phyloP scores from a whole-genome alignment of 2,888 invertebrate species.

The Diplazon laetatorius region DNA sequence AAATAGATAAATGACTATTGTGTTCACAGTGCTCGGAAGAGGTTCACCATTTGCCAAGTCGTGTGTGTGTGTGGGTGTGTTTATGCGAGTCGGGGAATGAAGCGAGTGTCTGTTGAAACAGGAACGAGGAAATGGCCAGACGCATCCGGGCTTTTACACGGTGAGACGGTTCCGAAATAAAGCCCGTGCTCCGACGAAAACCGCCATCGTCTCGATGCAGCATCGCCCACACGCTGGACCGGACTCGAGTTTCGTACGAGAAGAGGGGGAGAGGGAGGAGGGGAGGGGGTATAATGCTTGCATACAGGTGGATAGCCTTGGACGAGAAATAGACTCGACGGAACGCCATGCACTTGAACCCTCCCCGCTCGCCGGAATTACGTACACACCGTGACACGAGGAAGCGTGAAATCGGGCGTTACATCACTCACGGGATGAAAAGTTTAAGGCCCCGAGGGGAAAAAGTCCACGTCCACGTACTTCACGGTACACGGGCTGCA shows the following conservation, averaged over 20 bases:
- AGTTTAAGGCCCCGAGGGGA: slow-evolving; percentile 47
- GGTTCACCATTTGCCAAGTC: slow-evolving; percentile 9
- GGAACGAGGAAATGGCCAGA: slow-evolving; percentile 56
- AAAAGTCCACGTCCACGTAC: slow-evolving; percentile 26
- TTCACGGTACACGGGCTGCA: slow-evolving; percentile 24
- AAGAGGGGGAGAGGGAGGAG: too few species aligned
- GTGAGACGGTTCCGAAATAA: slow-evolving; percentile 36
- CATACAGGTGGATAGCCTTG: slow-evolving; percentile 33
- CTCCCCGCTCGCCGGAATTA: slow-evolving; percentile 36
- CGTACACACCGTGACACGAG: slow-evolving; percentile 31
- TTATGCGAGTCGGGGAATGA: background rate
- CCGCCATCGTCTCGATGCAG: slow-evolving; percentile 12
- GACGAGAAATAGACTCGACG: slow-evolving; percentile 19
- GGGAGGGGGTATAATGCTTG: slow-evolving; percentile 6
- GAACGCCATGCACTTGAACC: slow-evolving; percentile 30
- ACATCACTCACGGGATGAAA: slow-evolving; percentile 36
- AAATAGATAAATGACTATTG: background rate
- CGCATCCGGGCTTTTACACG: slow-evolving; percentile 62
- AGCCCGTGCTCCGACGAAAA: slow-evolving; percentile 7
- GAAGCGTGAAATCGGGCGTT: slow-evolving; percentile 23
- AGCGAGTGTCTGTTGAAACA: slow-evolving; percentile 41
- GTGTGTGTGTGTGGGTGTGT: background rate
- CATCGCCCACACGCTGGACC: background rate
- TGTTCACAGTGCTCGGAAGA: background rate
- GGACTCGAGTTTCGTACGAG: too few species aligned